Conservation (phyloP, 2,888 invertebrate genomes). For the Allolobophora icterica region DNA sequence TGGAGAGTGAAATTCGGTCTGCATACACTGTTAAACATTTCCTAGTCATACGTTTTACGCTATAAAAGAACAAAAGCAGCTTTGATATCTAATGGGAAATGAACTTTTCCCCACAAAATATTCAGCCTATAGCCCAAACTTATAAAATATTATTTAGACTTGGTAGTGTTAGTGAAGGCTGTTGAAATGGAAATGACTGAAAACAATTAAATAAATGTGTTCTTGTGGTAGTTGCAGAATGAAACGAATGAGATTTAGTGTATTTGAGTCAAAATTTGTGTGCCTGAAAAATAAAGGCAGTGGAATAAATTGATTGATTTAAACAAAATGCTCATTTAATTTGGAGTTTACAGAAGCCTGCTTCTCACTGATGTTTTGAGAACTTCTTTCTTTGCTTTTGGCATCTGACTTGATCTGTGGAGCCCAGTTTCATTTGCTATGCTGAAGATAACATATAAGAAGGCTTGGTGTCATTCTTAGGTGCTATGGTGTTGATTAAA, state of each 20-base stretch:
- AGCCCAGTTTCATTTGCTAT: neutral
- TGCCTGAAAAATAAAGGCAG: neutral
- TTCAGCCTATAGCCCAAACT: too few species aligned
- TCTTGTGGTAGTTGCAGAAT: neutral
- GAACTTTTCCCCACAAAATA: too few species aligned
- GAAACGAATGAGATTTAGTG: neutral
- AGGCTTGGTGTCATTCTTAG: neutral
- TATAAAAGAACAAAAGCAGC: too few species aligned
- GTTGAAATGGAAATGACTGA: neutral
- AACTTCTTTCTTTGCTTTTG: too few species aligned
- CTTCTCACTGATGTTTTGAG: neutral
- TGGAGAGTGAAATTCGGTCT: too few species aligned
- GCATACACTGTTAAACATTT: too few species aligned
- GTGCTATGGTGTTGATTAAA: slow-evolving; percentile 69
- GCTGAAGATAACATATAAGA: neutral
- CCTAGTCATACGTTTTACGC: too few species aligned
- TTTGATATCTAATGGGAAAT: too few species aligned
- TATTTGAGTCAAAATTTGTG: neutral
- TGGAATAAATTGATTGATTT: neutral
- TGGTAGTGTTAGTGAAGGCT: neutral
- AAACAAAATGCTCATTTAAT: neutral
- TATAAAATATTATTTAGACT: too few species aligned
- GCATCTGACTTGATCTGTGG: neutral
- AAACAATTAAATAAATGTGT: neutral
- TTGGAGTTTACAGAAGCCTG: neutral